Base-by-base conservation (phyloP, 2,888 invertebrate genomes). In the Stenodema calcarata region DNA sequence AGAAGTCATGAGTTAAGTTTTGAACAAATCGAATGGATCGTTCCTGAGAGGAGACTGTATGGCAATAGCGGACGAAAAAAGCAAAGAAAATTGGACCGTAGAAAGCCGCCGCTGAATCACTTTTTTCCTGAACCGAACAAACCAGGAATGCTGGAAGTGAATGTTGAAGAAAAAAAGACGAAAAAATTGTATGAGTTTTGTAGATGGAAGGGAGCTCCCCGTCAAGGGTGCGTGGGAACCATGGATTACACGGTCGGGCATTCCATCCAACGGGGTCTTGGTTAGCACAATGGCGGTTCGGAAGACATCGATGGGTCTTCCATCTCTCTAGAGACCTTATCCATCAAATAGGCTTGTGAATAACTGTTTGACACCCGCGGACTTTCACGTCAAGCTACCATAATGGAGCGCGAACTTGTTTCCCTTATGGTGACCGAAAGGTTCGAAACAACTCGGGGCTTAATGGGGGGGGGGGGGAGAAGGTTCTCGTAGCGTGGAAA, bases 71-170 rank as follows among this genome's bases (percentile, higher is more conserved):
- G 35, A n/a, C 6, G n/a, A n/a, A n/a, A n/a, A n/a, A 4, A n/a
- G 50, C n/a, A n/a, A 50, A n/a, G 50, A 35, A 50, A 70, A 70
- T 70, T 70, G 35, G 35, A 35, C 70, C 30, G 27, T 27, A 30
- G 70, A 70, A 28, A 70, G 70, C 28, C n/a, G 6, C 70, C 47
- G 79, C 44, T 18, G 50, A 78, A 87, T 18, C 73, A 30, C 30
- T 44, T 41, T 30, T 50, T 30, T 73, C 81, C 50, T 6, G n/a
- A n/a, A 50, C 12, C n/a, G 50, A n/a, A 78, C 86, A 62, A 86
- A 85, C 76, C 76, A 44, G 54, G 62, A 79, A 86, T 79, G n/a
- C 86, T 79, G 79, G 62, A 86, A 79, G 76, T 50, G 62, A 62
- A 23, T 23, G 18, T 62, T 23, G 1, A 27, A 62, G 54, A n/a